A percentile compares a stretch with the other conserved stretches of the same genome.
Evolutionary conservation across 1,140 invertebrate species (phyloP).

Genomic region (Centruroides vittatus): DNA sequence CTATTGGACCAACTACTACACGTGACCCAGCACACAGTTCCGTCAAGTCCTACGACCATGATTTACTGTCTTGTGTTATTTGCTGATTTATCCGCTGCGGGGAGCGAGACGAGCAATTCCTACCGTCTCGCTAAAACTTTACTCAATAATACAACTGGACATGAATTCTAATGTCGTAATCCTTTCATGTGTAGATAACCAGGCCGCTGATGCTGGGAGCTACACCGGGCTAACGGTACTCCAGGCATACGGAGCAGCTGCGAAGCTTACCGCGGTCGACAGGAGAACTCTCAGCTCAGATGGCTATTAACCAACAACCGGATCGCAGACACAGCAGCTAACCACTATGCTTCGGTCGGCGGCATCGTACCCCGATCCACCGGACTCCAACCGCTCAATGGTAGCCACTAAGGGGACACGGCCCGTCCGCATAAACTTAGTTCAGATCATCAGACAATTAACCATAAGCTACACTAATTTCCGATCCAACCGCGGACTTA

Average conservation of each 20-base stretch:
- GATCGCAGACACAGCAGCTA: slow-evolving; percentile 1
- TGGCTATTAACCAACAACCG: slow-evolving; percentile 5
- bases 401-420: slow-evolving; percentile 4
- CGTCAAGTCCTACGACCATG: no score
- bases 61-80: no score
- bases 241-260: slow-evolving; percentile 5
- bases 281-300: background rate
- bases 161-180: slow-evolving; percentile 16
- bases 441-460: slow-evolving; percentile 64
- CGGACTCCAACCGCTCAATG: slow-evolving; percentile 5
- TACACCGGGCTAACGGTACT: background rate
- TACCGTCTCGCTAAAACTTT: no score
- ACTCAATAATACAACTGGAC: background rate
- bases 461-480: slow-evolving; percentile 82
- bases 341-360: slow-evolving; percentile 7
- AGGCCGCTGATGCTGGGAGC: slow-evolving; percentile 7
- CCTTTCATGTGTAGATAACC: slow-evolving; percentile 12
- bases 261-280: background rate
- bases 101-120: no score
- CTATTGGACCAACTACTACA: no score
- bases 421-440: slow-evolving; percentile 1
- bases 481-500: slow-evolving; percentile 37
- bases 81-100: no score
- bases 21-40: no score
- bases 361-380: slow-evolving; percentile 5